Evolutionary conservation across 2,113 vertebrate genomes (phyloP).

Genomic region (Phainopepla nitens): DNA sequence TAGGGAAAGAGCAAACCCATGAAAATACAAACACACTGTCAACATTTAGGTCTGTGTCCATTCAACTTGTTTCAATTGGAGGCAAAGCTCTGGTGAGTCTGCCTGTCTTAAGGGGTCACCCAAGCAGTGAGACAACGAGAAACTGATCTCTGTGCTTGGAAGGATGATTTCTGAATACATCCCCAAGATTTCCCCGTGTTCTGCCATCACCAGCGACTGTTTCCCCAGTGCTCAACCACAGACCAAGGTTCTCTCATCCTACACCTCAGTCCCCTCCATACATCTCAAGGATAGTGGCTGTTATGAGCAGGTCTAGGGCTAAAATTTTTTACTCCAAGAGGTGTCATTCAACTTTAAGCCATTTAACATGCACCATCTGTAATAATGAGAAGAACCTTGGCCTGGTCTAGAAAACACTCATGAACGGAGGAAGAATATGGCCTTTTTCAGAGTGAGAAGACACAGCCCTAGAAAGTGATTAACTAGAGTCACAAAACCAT

Average conservation of each 20-base stretch:
- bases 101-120: neutral
- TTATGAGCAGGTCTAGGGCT: neutral
- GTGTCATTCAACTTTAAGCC: neutral
- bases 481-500: neutral
- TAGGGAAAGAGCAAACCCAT: neutral
- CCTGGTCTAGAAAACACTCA: neutral
- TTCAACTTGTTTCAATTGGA: neutral
- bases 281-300: neutral
- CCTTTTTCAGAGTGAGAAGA: neutral
- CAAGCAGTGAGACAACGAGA: neutral
- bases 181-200: neutral
- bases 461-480: neutral
- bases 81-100: neutral
- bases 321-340: neutral
- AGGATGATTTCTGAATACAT: neutral
- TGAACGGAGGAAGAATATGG: neutral
- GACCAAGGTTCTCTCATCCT: neutral
- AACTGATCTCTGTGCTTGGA: neutral
- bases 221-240: fast-evolving
- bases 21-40: neutral
- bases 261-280: neutral
- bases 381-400: neutral
- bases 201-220: neutral
- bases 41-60: neutral
- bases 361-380: neutral